phyloP scores from a whole-genome alignment of 2,113 vertebrate species.

The Setophaga kirtlandii region DNA sequence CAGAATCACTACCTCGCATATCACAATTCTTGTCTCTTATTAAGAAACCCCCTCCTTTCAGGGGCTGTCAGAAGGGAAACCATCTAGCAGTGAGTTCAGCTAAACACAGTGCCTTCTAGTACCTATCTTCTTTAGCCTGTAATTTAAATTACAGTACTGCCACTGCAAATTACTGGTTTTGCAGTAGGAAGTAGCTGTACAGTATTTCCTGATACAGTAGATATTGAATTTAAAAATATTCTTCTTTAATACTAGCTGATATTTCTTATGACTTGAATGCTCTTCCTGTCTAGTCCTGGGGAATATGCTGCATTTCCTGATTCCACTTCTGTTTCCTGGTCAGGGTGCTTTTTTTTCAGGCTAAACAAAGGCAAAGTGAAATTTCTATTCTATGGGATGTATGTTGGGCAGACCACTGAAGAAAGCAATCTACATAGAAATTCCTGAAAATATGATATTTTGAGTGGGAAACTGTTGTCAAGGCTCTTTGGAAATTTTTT shows the following conservation, averaged over 20 bases:
- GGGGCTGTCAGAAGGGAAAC: background rate
- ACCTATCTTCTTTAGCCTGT: background rate
- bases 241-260: background rate
- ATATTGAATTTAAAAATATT: background rate
- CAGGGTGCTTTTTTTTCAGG: background rate
- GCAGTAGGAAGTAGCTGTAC: background rate
- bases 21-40: background rate
- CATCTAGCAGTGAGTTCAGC: background rate
- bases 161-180: background rate
- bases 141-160: background rate
- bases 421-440: background rate
- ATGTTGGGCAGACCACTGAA: background rate
- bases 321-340: constrained; percentile 1
- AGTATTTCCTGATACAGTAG: background rate
- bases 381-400: background rate
- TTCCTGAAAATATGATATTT: background rate
- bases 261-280: background rate
- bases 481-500: background rate
- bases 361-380: background rate
- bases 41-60: background rate
- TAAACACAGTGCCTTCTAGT: background rate
- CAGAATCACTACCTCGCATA: background rate
- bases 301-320: background rate
- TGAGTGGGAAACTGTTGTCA: background rate
- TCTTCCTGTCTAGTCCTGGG: background rate